A percentile compares a stretch with the other conserved stretches of the same genome.
Evolutionary conservation across 2,888 invertebrate genomes (phyloP).

Genomic region (Rhagonycha lutea): DNA sequence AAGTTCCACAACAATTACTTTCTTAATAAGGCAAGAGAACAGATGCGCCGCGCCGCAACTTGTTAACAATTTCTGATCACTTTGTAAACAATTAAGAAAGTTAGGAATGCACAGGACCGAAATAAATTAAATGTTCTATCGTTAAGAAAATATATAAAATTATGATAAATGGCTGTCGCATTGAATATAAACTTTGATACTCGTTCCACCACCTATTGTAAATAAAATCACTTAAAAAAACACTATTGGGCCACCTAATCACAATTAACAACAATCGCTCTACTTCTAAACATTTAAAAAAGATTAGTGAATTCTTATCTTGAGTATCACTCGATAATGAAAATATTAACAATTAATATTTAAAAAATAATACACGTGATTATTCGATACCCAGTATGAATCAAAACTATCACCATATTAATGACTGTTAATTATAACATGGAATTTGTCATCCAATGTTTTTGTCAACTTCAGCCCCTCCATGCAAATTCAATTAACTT

Average conservation of each 20-base stretch:
- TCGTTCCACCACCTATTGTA: background rate
- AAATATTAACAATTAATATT: background rate
- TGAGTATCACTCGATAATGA: background rate
- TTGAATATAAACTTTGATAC: background rate
- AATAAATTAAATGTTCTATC: background rate
- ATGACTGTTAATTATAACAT: background rate
- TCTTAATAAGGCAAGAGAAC: background rate
- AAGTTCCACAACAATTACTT: background rate
- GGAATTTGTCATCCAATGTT: background rate
- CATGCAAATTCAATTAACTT: background rate
- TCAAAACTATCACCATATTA: background rate
- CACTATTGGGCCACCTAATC: background rate
- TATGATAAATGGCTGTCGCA: background rate
- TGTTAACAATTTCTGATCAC: constrained; percentile 1
- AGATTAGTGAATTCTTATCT: background rate
- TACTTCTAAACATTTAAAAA: background rate
- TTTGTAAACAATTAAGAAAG: background rate
- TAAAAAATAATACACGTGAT: background rate
- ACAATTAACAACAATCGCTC: background rate
- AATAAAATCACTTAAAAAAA: background rate
- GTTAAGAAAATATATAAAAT: background rate
- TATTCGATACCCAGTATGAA: background rate
- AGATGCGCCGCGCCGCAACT: background rate
- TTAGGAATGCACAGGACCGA: constrained; percentile 1
- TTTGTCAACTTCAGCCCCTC: background rate